A percentile compares a stretch with the other conserved stretches of the same genome.
phyloP scores from a whole-genome alignment of 2,888 invertebrate species.

The Craniophora ligustri region DNA sequence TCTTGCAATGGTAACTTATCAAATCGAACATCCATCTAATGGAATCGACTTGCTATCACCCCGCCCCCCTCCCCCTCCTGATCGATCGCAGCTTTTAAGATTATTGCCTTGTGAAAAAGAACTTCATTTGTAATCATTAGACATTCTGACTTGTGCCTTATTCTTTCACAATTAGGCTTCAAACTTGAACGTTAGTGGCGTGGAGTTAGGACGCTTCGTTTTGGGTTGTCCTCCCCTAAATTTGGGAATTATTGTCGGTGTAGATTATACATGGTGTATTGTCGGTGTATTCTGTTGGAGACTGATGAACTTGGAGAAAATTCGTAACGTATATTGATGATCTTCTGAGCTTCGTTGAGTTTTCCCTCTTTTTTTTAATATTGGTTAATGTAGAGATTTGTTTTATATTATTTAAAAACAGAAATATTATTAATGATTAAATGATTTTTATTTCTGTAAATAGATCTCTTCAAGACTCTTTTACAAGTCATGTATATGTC shows the following conservation, averaged over 20 bases:
- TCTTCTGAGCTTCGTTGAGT: constrained; percentile 5
- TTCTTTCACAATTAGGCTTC: constrained; percentile 13
- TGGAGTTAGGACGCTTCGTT: constrained; percentile 17
- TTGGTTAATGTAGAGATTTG: too few species aligned
- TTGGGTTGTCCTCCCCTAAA: constrained; percentile 35
- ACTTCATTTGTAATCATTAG: constrained; percentile 27
- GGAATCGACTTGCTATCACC: constrained; percentile 44
- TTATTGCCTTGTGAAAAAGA: constrained; percentile 47
- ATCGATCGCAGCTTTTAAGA: constrained; percentile 58
- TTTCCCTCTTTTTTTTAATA: constrained; percentile 15
- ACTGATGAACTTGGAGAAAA: constrained; percentile 32
- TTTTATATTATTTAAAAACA: too few species aligned
- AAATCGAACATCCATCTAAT: constrained; percentile 50
- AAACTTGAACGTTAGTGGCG: constrained; percentile 13
- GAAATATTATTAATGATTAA: too few species aligned
- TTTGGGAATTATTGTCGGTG: constrained; percentile 51
- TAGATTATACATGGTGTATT: constrained; percentile 49
- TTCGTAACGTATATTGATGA: constrained; percentile 38
- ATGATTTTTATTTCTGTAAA: too few species aligned
- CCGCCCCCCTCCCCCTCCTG: constrained; percentile 24
- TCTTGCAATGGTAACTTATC: constrained; percentile 35
- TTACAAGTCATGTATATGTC: too few species aligned
- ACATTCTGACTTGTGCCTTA: constrained; percentile 42
- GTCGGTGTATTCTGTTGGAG: constrained; percentile 27
- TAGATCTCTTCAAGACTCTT: too few species aligned